Base-by-base conservation (phyloP, 2,797 vertebrate genomes). In the Pitangus sulphuratus region DNA sequence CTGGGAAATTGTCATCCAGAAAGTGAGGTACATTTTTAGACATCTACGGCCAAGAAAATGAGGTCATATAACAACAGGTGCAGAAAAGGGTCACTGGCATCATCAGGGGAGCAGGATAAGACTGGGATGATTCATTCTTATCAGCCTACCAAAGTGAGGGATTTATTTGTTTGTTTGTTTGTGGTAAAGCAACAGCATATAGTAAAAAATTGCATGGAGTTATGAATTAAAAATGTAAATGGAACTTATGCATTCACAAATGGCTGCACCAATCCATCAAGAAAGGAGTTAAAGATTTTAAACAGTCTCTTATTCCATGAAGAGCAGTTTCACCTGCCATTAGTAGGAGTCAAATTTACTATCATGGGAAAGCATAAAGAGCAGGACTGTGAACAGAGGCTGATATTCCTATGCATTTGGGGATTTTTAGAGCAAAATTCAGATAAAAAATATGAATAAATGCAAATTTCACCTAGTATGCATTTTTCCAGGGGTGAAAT, bases 241-340 rank as follows among this genome's bases (percentile, higher is more conserved):
- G 16, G 51, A 90, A 47, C 21, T 81, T 88, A 62, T 3, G 17
- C 35, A 79, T 62, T 84, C 37, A 66, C 31, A 81, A 84, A 87
- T 28, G 47, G 26, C 66, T 94, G 24, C 54, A 79, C 25, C 57
- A 65, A 57, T 60, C 44, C 54, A 35, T 85, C 75, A 95, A 54
- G 47, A 95, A 94, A 97, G 21, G 57, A 92, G 78, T 95, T 96
- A 94, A 96, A 90, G 53, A 47, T 56, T 93, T 94, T 90, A 95
- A 93, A 56, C 53, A 56, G 35, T 35, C 9, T 81, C 33, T 45
- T 84, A 61, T 56, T 88, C 81, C 64, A 62, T 30, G 44, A 85
- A 86, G 30, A 72, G 45, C 45, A 64, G 80, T 95, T 93, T 92
- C 76, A 69, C 47, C 54, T 85, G 60, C 71, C 12, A 0, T 72